phyloP scores from a whole-genome alignment of 2,888 invertebrate genomes.

The Zele albiditarsus region DNA sequence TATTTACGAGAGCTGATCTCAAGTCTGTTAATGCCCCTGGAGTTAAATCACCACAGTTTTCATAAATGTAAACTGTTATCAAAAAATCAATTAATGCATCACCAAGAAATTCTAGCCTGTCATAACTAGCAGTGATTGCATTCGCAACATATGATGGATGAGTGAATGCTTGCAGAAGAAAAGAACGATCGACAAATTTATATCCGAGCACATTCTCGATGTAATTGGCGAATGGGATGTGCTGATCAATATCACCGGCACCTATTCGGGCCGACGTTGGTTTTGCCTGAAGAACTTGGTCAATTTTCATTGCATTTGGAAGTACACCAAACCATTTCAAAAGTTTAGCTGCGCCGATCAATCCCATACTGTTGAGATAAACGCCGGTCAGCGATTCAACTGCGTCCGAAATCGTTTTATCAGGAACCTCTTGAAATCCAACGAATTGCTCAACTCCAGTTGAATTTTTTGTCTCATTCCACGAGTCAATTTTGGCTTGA shows the following conservation, averaged over 20 bases:
- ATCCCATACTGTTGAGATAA: constrained; percentile 79
- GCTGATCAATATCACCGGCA: constrained; percentile 61
- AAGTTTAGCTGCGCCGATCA: constrained; percentile 75
- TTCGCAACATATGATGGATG: constrained; percentile 92
- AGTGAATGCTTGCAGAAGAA: constrained; percentile 89
- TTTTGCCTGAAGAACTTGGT: constrained; percentile 62
- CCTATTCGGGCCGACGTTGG: constrained; percentile 49
- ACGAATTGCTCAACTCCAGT: constrained; percentile 74
- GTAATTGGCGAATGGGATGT: constrained; percentile 67
- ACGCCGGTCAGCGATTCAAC: constrained; percentile 90
- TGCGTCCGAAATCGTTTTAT: constrained; percentile 86
- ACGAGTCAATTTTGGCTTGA: constrained; percentile 57
- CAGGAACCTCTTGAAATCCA: constrained; percentile 74
- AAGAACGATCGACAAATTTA: constrained; percentile 85
- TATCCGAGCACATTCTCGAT: constrained; percentile 82
- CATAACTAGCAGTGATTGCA: constrained; percentile 89
- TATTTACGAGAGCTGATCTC: constrained; percentile 96
- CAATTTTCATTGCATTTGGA: constrained; percentile 72
- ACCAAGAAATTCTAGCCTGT: constrained; percentile 92
- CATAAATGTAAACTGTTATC: constrained; percentile 90
- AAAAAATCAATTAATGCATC: constrained; percentile 93
- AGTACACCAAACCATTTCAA: constrained; percentile 80
- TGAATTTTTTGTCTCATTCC: constrained; percentile 67
- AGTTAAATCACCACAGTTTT: constrained; percentile 79
- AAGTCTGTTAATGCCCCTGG: constrained; percentile 95